Evolutionary conservation across 2,113 vertebrate genomes (phyloP), one percentile per base, ranked within the genome.

Genomic region (Plecturocebus donacophilus): DNA sequence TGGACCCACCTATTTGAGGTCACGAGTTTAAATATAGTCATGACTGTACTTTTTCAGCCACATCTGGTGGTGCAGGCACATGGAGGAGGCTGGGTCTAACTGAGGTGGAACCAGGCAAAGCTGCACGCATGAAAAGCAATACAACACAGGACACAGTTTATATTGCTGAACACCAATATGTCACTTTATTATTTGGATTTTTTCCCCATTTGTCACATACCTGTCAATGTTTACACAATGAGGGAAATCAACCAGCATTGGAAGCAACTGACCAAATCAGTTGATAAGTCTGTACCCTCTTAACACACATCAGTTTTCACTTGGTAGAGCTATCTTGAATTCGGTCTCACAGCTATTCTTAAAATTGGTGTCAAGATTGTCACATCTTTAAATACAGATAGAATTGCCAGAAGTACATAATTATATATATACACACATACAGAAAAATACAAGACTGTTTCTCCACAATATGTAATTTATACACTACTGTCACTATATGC

Each of bases 401-500:
- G 98, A 98, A 96, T 96, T 98, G 98, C 97, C 98, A 98, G 98
- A 99, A 97, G 98, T 99, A 99, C 98, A 98, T 99, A 98, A 96
- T 98, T 98, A 95, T 99, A 98, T 98, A 98, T 98, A 95, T 81
- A 99, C 96, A 99, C 98, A 99, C 98, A 98, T 98, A 99, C 98
- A 99, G 98, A 99, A 99, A 99, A 99, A 99, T 99, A 99, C 99
- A 99, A 98, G 99, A 99, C 97, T 99, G 98, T 95, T 99, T 98
- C 98, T 96, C 98, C 99, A 99, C 99, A 98, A 99, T 99, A 99
- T 99, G 99, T 99, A 99, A 99, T 99, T 99, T 99, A 99, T 98
- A 99, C 99, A 99, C 99, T 99, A 99, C 99, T 98, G 99, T 99
- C 99, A 99, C 99, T 99, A 99, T 99, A 99, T 99, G 99, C 98